Evolutionary conservation across 2,113 vertebrate species (phyloP).

Genomic region (Toxostoma redivivum): DNA sequence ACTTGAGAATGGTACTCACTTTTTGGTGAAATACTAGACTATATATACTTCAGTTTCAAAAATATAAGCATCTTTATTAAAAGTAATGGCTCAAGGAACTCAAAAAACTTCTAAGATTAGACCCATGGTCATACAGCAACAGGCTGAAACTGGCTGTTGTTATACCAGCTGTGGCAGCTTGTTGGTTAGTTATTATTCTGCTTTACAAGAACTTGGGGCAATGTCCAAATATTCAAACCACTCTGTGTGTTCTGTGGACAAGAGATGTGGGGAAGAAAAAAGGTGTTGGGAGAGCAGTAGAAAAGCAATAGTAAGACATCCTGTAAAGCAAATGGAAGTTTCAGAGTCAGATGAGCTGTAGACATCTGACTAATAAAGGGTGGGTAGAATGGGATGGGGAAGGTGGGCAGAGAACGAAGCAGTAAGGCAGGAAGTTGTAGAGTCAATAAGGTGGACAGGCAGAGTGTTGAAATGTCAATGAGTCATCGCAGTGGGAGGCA

Average conservation of each 20-base stretch:
- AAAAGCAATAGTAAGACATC: neutral
- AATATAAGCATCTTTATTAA: neutral
- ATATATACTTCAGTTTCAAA: neutral
- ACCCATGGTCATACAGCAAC: neutral
- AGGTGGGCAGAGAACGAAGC: neutral
- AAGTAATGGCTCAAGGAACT: neutral
- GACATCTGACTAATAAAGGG: neutral
- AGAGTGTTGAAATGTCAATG: constrained; percentile 44
- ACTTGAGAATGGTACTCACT: neutral
- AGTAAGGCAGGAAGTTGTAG: neutral
- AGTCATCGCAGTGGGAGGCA: constrained; percentile 8
- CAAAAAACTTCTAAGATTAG: neutral
- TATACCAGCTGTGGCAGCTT: neutral
- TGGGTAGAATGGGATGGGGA: neutral
- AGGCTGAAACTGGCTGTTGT: neutral
- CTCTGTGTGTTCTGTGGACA: neutral
- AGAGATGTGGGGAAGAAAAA: neutral
- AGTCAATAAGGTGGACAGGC: constrained; percentile 31
- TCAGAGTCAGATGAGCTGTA: neutral
- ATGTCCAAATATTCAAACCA: neutral
- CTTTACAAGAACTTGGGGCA: neutral
- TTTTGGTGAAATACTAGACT: neutral
- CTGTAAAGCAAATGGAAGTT: neutral
- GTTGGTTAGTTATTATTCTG: neutral
- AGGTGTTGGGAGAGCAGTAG: neutral